Evolutionary conservation across 2,113 vertebrate genomes (phyloP).

Genomic region (Semnornis frantzii): DNA sequence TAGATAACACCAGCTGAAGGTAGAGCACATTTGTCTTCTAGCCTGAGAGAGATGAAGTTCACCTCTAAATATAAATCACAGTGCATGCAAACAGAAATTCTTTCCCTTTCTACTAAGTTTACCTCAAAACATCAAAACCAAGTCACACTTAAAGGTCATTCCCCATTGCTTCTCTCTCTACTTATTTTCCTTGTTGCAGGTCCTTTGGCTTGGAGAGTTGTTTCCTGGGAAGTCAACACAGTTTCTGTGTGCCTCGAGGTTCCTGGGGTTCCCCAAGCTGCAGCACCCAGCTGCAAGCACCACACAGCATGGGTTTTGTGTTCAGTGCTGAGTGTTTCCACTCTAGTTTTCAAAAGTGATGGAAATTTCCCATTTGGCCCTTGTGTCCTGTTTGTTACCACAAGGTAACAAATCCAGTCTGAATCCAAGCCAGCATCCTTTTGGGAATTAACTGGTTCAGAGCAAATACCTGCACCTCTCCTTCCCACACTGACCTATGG

Average conservation of each 20-base stretch:
- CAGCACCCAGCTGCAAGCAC: background rate
- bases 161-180: background rate
- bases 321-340: background rate
- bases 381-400: background rate
- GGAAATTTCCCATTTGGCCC: background rate
- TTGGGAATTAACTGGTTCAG: background rate
- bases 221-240: background rate
- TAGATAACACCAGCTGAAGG: background rate
- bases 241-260: background rate
- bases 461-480: background rate
- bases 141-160: background rate
- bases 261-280: background rate
- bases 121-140: background rate
- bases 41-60: background rate
- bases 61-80: background rate
- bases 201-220: background rate
- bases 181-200: background rate
- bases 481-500: accelerated
- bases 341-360: background rate
- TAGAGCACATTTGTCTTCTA: background rate
- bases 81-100: background rate
- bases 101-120: background rate
- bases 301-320: accelerated
- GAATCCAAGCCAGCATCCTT: background rate
- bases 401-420: background rate